phyloP scores from a whole-genome alignment of 2,113 vertebrate species.

The Sorex araneus region DNA sequence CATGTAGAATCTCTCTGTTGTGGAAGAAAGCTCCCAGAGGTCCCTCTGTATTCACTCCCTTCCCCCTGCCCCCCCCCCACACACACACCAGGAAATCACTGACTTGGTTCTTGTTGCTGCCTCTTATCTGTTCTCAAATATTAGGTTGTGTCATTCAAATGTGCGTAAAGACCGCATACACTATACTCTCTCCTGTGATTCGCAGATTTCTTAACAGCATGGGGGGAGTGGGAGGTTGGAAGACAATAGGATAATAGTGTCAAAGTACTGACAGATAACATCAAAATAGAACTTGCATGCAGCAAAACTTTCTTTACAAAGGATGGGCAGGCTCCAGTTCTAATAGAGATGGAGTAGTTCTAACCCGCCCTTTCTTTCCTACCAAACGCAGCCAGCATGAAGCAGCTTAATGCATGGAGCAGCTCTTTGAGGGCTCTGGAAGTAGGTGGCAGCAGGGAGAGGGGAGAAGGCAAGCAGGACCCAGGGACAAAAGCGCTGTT shows the following conservation, averaged over 20 bases:
- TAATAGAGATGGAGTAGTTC: conserved; percentile 8
- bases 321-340: neutral
- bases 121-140: conserved; percentile 34
- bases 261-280: conserved; percentile 36
- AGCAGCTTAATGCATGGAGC: too few species aligned
- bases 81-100: neutral
- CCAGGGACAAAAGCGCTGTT: neutral
- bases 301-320: conserved; percentile 31
- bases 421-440: neutral
- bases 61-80: too few species aligned
- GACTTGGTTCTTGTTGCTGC: conserved; percentile 8
- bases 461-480: conserved; percentile 4
- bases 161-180: neutral
- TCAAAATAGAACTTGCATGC: conserved; percentile 39
- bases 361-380: neutral
- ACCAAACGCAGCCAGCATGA: too few species aligned
- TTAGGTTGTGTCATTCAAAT: conserved; percentile 5
- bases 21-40: conserved; percentile 25
- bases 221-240: conserved; percentile 13
- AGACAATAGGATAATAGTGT: neutral
- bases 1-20: neutral
- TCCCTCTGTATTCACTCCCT: too few species aligned
- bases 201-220: conserved; percentile 55
- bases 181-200: conserved; percentile 19
- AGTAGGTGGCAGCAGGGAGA: neutral